Evolutionary conservation across 2,888 invertebrate species (phyloP).

Genomic region (Drosophila anceps): DNA sequence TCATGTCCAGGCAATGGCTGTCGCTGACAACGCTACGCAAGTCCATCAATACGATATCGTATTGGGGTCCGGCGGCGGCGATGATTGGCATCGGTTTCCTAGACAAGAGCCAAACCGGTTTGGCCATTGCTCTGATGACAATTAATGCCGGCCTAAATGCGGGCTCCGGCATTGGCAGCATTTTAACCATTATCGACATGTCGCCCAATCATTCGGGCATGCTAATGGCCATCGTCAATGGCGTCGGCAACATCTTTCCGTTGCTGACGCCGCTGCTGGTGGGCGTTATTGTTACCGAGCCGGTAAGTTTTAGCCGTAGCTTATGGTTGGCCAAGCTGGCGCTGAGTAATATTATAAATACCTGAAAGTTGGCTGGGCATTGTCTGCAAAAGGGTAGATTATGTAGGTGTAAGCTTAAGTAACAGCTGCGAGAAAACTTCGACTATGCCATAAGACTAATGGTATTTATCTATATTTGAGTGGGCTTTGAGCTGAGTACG

Average conservation of each 20-base stretch:
- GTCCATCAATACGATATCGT: slow-evolving; percentile 74
- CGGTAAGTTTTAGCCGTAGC: slow-evolving; percentile 42
- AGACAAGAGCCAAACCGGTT: slow-evolving; percentile 80
- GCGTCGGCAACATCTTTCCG: slow-evolving; percentile 87
- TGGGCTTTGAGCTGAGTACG: no score
- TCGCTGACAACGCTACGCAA: slow-evolving; percentile 79
- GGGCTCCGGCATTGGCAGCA: slow-evolving; percentile 83
- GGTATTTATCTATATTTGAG: neutral
- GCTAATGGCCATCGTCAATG: slow-evolving; percentile 89
- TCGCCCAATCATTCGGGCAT: slow-evolving; percentile 89
- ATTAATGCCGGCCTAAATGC: slow-evolving; percentile 86
- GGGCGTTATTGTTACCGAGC: slow-evolving; percentile 86
- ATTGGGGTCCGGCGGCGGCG: slow-evolving; percentile 86
- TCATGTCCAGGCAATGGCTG: slow-evolving; percentile 83
- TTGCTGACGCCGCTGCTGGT: slow-evolving; percentile 88
- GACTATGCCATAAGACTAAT: neutral
- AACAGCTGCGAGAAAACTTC: neutral
- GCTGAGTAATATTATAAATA: neutral
- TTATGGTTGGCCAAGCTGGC: neutral
- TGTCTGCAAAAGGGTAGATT: neutral
- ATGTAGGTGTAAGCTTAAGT: neutral
- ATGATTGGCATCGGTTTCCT: slow-evolving; percentile 86
- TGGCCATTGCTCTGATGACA: slow-evolving; percentile 86
- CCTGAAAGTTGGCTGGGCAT: neutral
- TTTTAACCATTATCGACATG: slow-evolving; percentile 88